Evolutionary conservation across 2,888 invertebrate species (phyloP).

Genomic region (Hipparchia semele): DNA sequence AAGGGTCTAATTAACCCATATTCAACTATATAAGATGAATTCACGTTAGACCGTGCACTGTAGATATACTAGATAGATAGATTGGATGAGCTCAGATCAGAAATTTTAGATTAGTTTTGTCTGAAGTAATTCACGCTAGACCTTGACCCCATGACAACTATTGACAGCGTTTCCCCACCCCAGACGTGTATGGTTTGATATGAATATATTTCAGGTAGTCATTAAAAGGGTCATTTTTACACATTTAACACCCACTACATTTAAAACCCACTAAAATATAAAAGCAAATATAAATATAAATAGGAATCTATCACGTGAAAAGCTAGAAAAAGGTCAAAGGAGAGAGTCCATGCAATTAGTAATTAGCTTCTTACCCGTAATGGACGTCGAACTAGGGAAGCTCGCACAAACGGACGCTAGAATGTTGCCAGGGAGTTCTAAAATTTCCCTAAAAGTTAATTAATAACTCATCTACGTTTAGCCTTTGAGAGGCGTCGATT

Average conservation of each 20-base stretch:
- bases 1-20: neutral
- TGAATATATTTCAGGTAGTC: no score
- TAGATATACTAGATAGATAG: no score
- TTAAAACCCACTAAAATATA: neutral
- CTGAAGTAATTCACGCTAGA: no score
- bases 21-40: neutral
- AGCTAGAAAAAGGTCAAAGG: constrained; percentile 13
- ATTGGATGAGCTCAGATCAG: no score
- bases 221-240: no score
- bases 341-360: constrained; percentile 11
- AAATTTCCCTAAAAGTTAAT: constrained; percentile 69
- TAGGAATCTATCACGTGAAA: neutral
- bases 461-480: constrained; percentile 66
- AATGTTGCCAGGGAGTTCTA: constrained; percentile 34
- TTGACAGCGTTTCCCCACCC: no score
- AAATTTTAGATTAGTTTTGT: no score
- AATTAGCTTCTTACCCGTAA: constrained; percentile 20
- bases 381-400: constrained; percentile 23
- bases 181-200: no score
- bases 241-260: no score
- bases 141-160: no score
- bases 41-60: no score
- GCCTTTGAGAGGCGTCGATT: constrained; percentile 61
- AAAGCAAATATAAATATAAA: neutral
- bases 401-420: constrained; percentile 16